Conservation (phyloP, 2,113 vertebrate species). For the Bagarius yarrelli region DNA sequence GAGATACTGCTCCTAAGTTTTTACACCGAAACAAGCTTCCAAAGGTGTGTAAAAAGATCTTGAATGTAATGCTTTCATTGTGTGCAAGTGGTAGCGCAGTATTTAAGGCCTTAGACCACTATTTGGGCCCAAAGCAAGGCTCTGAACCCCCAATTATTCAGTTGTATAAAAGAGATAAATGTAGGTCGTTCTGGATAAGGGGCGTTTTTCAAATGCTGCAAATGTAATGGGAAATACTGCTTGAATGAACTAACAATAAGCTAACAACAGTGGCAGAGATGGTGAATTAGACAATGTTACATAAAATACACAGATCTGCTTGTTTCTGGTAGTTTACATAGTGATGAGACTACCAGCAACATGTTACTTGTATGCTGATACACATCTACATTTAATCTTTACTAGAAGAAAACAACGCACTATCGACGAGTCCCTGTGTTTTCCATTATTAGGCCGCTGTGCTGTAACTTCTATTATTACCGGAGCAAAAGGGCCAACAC, state of each 20-base stretch:
- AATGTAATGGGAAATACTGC: too few species aligned
- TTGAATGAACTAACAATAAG: too few species aligned
- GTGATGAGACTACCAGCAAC: not conserved
- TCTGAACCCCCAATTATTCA: too few species aligned
- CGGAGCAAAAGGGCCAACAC: not conserved
- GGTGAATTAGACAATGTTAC: not conserved
- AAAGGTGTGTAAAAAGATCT: conserved; percentile 74
- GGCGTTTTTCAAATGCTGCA: too few species aligned
- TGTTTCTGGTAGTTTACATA: not conserved
- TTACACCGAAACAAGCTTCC: conserved; percentile 83
- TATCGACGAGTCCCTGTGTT: not conserved
- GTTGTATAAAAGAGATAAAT: too few species aligned
- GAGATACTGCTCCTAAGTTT: conserved; percentile 72
- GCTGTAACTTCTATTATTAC: not conserved
- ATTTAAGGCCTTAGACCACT: too few species aligned
- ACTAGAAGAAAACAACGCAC: not conserved
- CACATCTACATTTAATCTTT: not conserved
- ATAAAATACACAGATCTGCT: not conserved
- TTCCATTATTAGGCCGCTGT: not conserved
- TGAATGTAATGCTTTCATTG: not conserved
- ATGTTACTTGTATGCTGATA: not conserved
- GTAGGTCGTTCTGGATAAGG: too few species aligned
- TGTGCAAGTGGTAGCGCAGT: not conserved
- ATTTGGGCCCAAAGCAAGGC: too few species aligned
- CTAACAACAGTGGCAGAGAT: too few species aligned